Evolutionary conservation across 2,797 vertebrate species (phyloP), one percentile per base, ranked within the genome.

Genomic region (Denticeps clupeoides): DNA sequence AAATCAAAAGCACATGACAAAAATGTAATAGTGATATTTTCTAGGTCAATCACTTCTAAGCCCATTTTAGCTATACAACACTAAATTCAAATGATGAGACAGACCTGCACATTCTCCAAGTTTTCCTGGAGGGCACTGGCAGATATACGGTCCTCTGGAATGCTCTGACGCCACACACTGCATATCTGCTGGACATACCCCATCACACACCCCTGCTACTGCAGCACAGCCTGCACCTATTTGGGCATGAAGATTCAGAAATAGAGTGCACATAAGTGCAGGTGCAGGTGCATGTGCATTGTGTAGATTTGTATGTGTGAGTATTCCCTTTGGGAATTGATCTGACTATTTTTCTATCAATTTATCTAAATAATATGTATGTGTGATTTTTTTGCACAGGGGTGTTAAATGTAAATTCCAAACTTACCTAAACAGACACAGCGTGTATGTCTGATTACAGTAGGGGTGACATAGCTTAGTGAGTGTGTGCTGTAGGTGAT

Each of bases 121-220:
- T 70, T 97, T 97, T 33, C 93, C 93, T 0, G 85, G 87, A 1
- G 94, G 93, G 75, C 94, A 98, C 72, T 97, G 93, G 71, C 94
- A 98, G 38, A 86, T 85, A 27, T 88, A 94, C 0, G 83, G 88
- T 41, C 91, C 89, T 51, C 82, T 85, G 61, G 61, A 84, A 59
- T 80, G 84, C 70, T 89, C 87, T 0, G 88, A 78, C 5, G 88
- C 82, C 37, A 97, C 85, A 53, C 94, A 98, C 50, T 95, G 90
- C 94, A 98, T 98, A 69, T 97, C 93, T 5, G 80, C 84, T 0
- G 94, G 94, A 67, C 94, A 98, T 0, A 37, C 33, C 37, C 33
- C 33, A 2, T 7, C 65, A 46, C 94, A 98, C 56, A 88, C 87
- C 50, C 92, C 89, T 0, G 72, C 82, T 26, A 82, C 72, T 1